These are phyloP conservation scores for Ifrita kowaldi DNA, from an alignment of 2,113 vertebrate genomes.

Conservation along the genomic window DNA sequence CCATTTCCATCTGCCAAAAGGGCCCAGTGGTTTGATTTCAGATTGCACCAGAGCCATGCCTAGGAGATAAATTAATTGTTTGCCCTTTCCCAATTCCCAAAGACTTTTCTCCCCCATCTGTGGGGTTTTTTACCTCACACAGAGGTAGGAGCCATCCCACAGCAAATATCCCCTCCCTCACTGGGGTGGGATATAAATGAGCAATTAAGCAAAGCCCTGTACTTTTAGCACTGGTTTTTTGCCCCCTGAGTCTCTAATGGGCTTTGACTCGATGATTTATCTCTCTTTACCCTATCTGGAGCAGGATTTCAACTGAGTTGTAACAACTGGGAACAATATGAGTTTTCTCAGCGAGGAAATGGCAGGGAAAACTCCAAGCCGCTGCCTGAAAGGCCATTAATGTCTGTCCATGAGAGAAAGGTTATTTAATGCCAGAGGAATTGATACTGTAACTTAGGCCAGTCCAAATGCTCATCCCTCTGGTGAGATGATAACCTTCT, in stretches of 20 bases:
- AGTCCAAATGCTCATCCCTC: conserved; percentile 27
- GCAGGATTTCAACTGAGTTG: conserved; percentile 3
- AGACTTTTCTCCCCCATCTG: not conserved
- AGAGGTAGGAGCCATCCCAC: conserved; percentile 11
- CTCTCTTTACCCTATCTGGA: not conserved
- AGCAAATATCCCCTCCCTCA: conserved; percentile 6
- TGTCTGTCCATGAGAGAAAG: conserved; percentile 34
- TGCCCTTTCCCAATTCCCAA: conserved; percentile 44
- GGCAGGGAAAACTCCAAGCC: not conserved
- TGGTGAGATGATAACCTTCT: conserved; percentile 24
- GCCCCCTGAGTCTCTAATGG: conserved; percentile 24
- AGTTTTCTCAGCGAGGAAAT: conserved; percentile 53
- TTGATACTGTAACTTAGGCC: not conserved
- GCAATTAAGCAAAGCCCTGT: conserved; percentile 60
- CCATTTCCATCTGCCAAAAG: not conserved
- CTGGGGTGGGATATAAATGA: conserved; percentile 25
- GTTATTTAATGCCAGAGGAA: conserved; percentile 64
- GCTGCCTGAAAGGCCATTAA: conserved; percentile 51
- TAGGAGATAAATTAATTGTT: conserved; percentile 54
- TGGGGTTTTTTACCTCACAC: not conserved
- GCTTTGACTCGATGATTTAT: conserved; percentile 44
- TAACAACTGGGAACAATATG: conserved; percentile 52
- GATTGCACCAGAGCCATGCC: not conserved
- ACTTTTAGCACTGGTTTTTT: conserved; percentile 37
- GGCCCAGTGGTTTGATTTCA: not conserved